These are phyloP conservation scores for Sebastes umbrosus DNA, from an alignment of 2,797 vertebrate genomes.

Conservation along the genomic window DNA sequence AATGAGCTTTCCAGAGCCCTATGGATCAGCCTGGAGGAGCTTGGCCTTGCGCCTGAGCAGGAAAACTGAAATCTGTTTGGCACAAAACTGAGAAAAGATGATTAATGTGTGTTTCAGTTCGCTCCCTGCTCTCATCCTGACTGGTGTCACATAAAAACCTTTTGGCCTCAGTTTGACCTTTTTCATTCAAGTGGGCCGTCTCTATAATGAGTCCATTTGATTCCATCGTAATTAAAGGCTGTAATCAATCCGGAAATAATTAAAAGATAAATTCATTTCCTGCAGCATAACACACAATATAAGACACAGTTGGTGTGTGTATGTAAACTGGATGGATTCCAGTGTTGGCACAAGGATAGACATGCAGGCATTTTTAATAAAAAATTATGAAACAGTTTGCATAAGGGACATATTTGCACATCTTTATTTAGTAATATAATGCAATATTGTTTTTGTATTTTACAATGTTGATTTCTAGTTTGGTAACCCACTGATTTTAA, in stretches of 20 bases:
- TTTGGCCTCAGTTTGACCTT: slow-evolving; percentile 18
- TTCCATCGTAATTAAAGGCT: slow-evolving; percentile 19
- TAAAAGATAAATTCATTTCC: slow-evolving; percentile 2
- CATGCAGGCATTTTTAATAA: not conserved
- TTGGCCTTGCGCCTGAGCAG: slow-evolving; percentile 47
- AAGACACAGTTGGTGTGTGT: not conserved
- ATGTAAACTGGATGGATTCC: not conserved
- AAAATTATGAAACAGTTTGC: not conserved
- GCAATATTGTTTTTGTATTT: not conserved
- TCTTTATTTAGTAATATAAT: not conserved
- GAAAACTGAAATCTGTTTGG: slow-evolving; percentile 56
- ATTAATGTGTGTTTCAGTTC: slow-evolving; percentile 44
- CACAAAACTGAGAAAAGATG: slow-evolving; percentile 32
- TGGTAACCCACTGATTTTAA: not conserved
- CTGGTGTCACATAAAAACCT: slow-evolving; percentile 12
- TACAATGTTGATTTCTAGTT: not conserved
- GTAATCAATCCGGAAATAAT: slow-evolving; percentile 16
- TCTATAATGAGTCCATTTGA: slow-evolving; percentile 7
- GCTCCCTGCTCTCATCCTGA: not conserved
- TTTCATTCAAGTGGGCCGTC: slow-evolving; percentile 3
- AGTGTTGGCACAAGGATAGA: not conserved
- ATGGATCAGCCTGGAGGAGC: slow-evolving; percentile 50
- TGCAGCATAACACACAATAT: not conserved
- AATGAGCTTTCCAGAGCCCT: slow-evolving; percentile 67
- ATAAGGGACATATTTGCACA: not conserved